Evolutionary conservation across 2,888 invertebrate genomes (phyloP).

Genomic region (Cryptocephalus moraei): DNA sequence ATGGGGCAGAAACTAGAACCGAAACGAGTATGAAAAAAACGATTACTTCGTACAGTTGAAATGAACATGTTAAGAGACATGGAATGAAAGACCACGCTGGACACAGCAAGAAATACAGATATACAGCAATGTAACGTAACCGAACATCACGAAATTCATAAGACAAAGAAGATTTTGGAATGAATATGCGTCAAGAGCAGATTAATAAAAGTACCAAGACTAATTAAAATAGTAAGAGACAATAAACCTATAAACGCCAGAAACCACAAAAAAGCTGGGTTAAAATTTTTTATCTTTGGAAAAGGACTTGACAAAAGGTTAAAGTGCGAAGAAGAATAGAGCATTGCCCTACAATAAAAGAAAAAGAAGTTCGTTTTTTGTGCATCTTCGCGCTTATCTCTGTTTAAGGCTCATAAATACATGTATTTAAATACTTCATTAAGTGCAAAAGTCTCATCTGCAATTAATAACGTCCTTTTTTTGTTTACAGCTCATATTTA

Average conservation of each 20-base stretch:
- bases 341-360: not conserved
- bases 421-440: too few relatives aligned
- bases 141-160: too few relatives aligned
- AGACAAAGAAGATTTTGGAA: too few relatives aligned
- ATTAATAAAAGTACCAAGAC: not conserved
- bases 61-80: not conserved
- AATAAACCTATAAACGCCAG: not conserved
- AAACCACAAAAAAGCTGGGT: not conserved
- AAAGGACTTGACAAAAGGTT: too few relatives aligned
- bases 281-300: not conserved
- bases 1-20: not conserved
- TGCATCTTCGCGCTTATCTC: too few relatives aligned
- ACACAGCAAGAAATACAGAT: not conserved
- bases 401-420: too few relatives aligned
- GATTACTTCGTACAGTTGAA: not conserved
- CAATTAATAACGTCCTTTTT: too few relatives aligned
- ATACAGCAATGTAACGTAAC: not conserved
- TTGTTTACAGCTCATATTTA: too few relatives aligned
- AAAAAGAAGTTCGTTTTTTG: too few relatives aligned
- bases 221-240: not conserved
- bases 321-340: too few relatives aligned
- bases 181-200: not conserved
- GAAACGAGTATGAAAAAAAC: not conserved
- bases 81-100: not conserved
- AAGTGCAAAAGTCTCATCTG: too few relatives aligned